Conservation (phyloP, 2,797 vertebrate genomes). For the Botia almorhae region DNA sequence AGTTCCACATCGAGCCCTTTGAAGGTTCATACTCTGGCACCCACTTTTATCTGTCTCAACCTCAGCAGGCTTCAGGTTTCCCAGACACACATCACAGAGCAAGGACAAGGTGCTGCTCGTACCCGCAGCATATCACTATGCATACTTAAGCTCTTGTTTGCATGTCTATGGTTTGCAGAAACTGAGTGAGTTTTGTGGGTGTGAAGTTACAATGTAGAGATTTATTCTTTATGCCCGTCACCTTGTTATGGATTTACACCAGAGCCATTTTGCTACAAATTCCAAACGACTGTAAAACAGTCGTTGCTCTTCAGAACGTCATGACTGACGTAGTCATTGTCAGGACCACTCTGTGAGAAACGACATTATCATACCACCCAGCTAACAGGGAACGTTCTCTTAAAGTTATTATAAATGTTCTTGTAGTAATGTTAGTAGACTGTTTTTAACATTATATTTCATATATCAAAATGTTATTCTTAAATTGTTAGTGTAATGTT, state of each 20-base stretch:
- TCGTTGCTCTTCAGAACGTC: background rate
- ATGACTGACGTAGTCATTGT: background rate
- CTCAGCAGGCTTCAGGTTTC: constrained; percentile 29
- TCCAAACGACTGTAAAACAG: background rate
- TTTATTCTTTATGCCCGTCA: background rate
- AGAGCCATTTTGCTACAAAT: background rate
- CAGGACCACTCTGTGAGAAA: no score
- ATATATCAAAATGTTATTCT: no score
- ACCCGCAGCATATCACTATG: constrained; percentile 18
- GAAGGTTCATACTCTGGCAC: constrained; percentile 38
- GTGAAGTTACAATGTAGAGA: constrained; percentile 15
- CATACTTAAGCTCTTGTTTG: constrained; percentile 26
- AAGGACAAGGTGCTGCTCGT: constrained; percentile 27
- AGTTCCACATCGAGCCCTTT: constrained; percentile 44
- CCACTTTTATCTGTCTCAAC: constrained; percentile 55
- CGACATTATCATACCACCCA: no score
- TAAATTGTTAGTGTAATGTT: no score
- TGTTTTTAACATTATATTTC: no score
- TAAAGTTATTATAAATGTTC: no score
- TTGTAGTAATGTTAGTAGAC: no score
- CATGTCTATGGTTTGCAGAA: background rate
- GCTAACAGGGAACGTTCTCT: no score
- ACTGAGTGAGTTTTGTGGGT: background rate
- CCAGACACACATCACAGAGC: constrained; percentile 44
- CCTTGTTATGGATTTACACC: constrained; percentile 4